phyloP scores from a whole-genome alignment of 2,797 vertebrate species.

The Coregonus suidteri region DNA sequence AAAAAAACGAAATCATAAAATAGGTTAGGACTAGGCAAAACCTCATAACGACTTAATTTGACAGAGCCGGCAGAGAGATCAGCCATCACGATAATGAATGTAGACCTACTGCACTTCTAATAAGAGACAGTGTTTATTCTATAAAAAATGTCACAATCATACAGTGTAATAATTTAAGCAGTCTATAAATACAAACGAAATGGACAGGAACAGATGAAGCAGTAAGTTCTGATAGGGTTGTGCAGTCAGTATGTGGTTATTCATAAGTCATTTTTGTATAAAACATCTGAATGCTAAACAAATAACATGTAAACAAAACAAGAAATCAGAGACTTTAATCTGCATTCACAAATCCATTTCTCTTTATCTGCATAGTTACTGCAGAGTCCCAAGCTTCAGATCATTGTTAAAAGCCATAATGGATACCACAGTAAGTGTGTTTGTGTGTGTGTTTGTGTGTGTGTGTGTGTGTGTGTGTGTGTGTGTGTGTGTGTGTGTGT shows the following conservation, averaged over 20 bases:
- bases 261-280: not conserved
- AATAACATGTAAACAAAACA: not conserved
- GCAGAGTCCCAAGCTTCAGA: not conserved
- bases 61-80: too few species aligned
- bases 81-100: too few species aligned
- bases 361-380: not conserved
- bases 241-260: not conserved
- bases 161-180: constrained; percentile 74
- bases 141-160: constrained; percentile 23
- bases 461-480: not conserved
- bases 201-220: not conserved
- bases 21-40: too few species aligned
- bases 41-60: too few species aligned
- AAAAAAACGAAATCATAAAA: too few species aligned
- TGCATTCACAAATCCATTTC: not conserved
- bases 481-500: not conserved
- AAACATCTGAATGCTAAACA: not conserved
- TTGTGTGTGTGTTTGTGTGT: not conserved
- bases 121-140: constrained; percentile 69
- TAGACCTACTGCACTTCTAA: constrained; percentile 6
- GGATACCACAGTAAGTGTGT: constrained; percentile 3
- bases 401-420: constrained; percentile 3
- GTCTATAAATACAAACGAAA: constrained; percentile 63
- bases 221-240: constrained; percentile 12
- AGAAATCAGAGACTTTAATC: constrained; percentile 8